Percentiles rank a stretch among this genome's conserved stretches.
Evolutionary conservation across 2,797 vertebrate genomes (phyloP).

Genomic region (Cetoscarus ocellatus): DNA sequence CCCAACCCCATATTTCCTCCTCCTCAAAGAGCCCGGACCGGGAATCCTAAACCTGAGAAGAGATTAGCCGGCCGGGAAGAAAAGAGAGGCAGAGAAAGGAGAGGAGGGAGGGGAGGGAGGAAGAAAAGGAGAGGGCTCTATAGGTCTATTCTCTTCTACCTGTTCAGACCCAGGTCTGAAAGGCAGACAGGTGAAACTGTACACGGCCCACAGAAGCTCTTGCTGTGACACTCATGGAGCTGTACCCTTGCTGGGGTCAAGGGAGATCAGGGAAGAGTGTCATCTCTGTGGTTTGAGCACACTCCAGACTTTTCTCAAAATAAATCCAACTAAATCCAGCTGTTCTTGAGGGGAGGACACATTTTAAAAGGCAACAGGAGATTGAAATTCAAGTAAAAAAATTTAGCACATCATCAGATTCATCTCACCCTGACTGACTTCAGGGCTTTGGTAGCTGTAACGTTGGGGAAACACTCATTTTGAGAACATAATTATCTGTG

Average conservation of each 20-base stretch:
- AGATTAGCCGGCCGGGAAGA: slow-evolving; percentile 84
- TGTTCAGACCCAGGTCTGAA: slow-evolving; percentile 77
- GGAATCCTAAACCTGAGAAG: slow-evolving; percentile 87
- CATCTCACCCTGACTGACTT: not conserved
- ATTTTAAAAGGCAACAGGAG: not conserved
- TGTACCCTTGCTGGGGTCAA: slow-evolving; percentile 59
- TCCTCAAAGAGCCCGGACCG: slow-evolving; percentile 80
- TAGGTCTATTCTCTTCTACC: slow-evolving; percentile 76
- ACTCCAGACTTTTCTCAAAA: slow-evolving; percentile 36
- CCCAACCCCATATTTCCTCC: slow-evolving; percentile 85
- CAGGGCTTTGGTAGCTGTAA: not conserved
- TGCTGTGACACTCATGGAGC: slow-evolving; percentile 64
- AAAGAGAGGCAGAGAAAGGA: slow-evolving; percentile 67
- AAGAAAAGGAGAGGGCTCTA: slow-evolving; percentile 63
- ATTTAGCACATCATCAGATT: not conserved
- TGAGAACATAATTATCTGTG: not conserved
- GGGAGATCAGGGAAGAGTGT: slow-evolving; percentile 38
- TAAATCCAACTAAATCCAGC: slow-evolving; percentile 9
- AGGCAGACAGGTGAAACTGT: slow-evolving; percentile 80
- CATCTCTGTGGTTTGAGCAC: slow-evolving; percentile 43
- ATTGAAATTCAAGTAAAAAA: not conserved
- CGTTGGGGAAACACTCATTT: not conserved
- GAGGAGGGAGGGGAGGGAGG: slow-evolving; percentile 46
- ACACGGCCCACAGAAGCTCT: slow-evolving; percentile 65
- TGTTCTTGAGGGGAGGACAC: not conserved